Conservation (phyloP, 2,888 invertebrate genomes). For the Pardosa pseudoannulata region DNA sequence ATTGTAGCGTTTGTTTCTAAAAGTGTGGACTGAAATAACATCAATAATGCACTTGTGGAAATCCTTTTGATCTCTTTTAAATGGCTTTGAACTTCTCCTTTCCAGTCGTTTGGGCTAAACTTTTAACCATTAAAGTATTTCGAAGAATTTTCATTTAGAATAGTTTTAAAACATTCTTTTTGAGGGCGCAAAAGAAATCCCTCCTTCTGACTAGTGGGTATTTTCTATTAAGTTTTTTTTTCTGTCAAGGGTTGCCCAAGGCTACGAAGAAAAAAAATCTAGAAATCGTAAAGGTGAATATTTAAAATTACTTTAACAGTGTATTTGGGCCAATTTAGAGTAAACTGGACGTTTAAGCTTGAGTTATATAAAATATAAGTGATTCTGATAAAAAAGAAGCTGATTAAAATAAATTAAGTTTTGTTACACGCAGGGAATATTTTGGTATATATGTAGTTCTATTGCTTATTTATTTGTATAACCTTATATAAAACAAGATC, state of each 20-base stretch:
- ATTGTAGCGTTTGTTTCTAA: no score
- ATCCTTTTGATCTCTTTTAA: conserved; percentile 1
- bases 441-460: no score
- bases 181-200: not conserved
- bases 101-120: not conserved
- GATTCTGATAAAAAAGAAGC: no score
- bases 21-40: not conserved
- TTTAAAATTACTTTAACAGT: not conserved
- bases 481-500: no score
- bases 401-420: no score
- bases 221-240: not conserved
- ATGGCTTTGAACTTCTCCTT: not conserved
- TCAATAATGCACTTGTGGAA: not conserved
- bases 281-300: not conserved
- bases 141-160: not conserved
- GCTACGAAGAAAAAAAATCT: not conserved
- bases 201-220: not conserved
- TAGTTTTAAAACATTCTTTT: not conserved
- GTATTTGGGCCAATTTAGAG: no score
- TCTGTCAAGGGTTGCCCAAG: not conserved
- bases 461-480: no score
- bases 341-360: no score
- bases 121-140: not conserved
- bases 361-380: no score
- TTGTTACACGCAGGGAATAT: no score